phyloP scores from a whole-genome alignment of 2,797 vertebrate species.

The Enteromius anoplus region DNA sequence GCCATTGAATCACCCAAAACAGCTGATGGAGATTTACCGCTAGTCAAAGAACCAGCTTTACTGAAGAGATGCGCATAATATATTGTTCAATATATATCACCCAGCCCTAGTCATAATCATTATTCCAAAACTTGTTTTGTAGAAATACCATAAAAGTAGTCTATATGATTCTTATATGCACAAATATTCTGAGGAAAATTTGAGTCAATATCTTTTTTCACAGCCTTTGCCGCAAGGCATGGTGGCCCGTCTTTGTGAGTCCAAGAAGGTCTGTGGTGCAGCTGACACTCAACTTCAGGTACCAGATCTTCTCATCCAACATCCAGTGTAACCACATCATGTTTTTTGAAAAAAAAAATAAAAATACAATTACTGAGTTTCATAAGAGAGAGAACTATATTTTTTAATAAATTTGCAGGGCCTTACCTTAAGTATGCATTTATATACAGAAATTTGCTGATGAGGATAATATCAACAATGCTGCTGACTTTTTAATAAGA shows the following conservation, averaged over 20 bases:
- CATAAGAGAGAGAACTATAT: neutral
- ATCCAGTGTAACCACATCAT: neutral
- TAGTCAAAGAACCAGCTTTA: too few species aligned
- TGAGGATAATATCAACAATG: neutral
- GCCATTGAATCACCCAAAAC: too few species aligned
- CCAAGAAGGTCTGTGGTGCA: conserved; percentile 95
- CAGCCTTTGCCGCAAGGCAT: conserved; percentile 89
- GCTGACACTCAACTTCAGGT: conserved; percentile 98
- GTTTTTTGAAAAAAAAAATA: neutral
- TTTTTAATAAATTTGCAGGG: neutral
- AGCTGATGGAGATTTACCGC: too few species aligned
- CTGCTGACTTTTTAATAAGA: neutral
- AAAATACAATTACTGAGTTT: neutral
- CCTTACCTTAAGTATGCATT: neutral
- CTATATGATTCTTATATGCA: neutral
- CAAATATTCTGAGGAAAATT: neutral
- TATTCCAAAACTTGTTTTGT: neutral
- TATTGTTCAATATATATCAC: too few species aligned
- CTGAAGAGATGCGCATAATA: too few species aligned
- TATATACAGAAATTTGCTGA: neutral
- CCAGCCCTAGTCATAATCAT: neutral
- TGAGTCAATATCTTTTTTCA: neutral
- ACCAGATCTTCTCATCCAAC: neutral
- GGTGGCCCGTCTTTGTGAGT: conserved; percentile 94
- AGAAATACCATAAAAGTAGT: neutral